Evolutionary conservation across 2,888 invertebrate genomes (phyloP).

Genomic region (Synanthedon tipuliformis): DNA sequence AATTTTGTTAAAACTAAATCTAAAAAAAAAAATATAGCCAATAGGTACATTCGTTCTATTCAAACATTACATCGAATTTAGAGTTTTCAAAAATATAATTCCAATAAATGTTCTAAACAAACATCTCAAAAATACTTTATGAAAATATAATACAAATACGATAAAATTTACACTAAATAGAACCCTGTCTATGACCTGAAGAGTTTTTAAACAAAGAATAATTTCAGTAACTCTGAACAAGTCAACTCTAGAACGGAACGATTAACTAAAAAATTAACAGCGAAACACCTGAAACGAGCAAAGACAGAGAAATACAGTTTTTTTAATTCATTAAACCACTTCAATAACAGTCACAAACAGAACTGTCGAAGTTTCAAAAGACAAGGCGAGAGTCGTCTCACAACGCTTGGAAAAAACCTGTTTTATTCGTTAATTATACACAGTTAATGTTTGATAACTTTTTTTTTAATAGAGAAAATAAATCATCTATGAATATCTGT

Average conservation of each 20-base stretch:
- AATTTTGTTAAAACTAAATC: neutral
- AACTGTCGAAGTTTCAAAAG: slow-evolving; percentile 28
- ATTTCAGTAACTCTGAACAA: slow-evolving; percentile 59
- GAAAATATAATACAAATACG: slow-evolving; percentile 70
- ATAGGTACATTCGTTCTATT: slow-evolving; percentile 41
- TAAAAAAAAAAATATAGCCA: slow-evolving; percentile 29
- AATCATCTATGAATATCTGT: too few species aligned
- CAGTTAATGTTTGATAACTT: too few species aligned
- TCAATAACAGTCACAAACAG: slow-evolving; percentile 12
- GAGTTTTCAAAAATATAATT: slow-evolving; percentile 66
- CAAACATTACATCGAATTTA: slow-evolving; percentile 41
- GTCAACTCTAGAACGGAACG: slow-evolving; percentile 36
- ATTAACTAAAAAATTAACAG: slow-evolving; percentile 8
- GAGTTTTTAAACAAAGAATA: slow-evolving; percentile 53
- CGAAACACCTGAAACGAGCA: slow-evolving; percentile 8
- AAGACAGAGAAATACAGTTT: neutral
- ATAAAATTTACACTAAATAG: slow-evolving; percentile 71
- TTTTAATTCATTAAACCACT: neutral
- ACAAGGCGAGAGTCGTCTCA: slow-evolving; percentile 50
- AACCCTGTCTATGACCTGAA: slow-evolving; percentile 72
- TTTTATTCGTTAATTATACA: too few species aligned
- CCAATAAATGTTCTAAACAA: slow-evolving; percentile 66
- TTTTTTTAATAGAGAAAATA: too few species aligned
- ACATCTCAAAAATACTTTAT: slow-evolving; percentile 69
- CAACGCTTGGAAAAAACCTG: slow-evolving; percentile 45